Percentiles rank a stretch among this genome's conserved stretches.
phyloP scores from a whole-genome alignment of 1,140 invertebrate genomes.

The Drosophila persimilis region DNA sequence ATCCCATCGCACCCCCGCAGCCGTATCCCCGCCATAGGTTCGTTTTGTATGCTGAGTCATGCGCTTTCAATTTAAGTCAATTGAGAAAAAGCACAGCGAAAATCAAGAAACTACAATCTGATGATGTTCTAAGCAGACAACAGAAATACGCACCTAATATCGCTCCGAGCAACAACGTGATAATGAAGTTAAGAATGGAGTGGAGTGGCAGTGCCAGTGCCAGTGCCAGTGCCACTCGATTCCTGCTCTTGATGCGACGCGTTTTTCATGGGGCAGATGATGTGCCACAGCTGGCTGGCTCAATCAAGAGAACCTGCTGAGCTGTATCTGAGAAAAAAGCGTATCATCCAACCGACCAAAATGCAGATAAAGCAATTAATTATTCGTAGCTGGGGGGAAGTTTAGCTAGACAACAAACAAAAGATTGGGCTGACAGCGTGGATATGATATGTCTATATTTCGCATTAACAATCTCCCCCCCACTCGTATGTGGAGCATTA shows the following conservation, averaged over 20 bases:
- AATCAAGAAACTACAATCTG: constrained; percentile 66
- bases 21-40: constrained; percentile 7
- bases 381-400: constrained; percentile 2
- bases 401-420: constrained; percentile 22
- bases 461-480: neutral
- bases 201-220: neutral
- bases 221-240: no score
- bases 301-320: constrained; percentile 25
- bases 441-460: constrained; percentile 1
- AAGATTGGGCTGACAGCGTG: constrained; percentile 1
- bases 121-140: constrained; percentile 25
- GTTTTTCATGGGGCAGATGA: constrained; percentile 28
- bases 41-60: constrained; percentile 69
- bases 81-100: constrained; percentile 61
- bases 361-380: constrained; percentile 41
- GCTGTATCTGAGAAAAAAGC: constrained; percentile 18
- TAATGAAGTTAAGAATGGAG: constrained; percentile 41
- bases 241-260: constrained; percentile 27
- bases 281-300: constrained; percentile 8
- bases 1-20: neutral
- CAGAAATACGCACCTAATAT: constrained; percentile 7
- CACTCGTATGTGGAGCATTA: constrained; percentile 3
- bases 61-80: constrained; percentile 77
- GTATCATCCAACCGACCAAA: constrained; percentile 30
- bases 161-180: constrained; percentile 9